Evolutionary conservation across 2,113 vertebrate species (phyloP).

Genomic region (Osmerus mordax): DNA sequence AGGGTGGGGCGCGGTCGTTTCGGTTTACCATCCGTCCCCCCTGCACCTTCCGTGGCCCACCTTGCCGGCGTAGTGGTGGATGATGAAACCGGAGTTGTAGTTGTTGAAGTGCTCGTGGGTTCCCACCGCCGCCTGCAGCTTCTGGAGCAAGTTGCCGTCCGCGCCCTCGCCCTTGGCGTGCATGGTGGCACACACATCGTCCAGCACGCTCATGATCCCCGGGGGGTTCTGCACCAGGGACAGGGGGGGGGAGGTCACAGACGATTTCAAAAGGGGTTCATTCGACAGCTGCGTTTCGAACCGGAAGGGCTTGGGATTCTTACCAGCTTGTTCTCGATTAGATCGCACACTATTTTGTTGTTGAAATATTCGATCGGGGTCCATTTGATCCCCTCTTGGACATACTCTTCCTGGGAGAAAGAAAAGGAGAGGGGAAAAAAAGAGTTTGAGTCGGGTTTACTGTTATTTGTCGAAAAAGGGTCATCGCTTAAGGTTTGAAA

Average conservation of each 20-base stretch:
- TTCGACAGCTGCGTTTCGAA: neutral
- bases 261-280: too few species aligned
- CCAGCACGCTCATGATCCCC: slow-evolving; percentile 94
- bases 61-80: slow-evolving; percentile 97
- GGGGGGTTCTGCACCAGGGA: slow-evolving; percentile 79
- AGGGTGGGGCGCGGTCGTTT: too few species aligned
- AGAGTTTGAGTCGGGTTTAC: neutral
- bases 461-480: too few species aligned
- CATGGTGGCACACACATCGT: slow-evolving; percentile 97
- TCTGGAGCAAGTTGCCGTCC: slow-evolving; percentile 89
- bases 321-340: slow-evolving; percentile 97
- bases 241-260: neutral
- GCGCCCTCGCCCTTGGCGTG: slow-evolving; percentile 91
- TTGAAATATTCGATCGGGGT: slow-evolving; percentile 96
- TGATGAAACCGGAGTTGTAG: slow-evolving; percentile 89
- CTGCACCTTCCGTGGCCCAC: slow-evolving; percentile 53
- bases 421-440: too few species aligned
- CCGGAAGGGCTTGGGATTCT: slow-evolving; percentile 41
- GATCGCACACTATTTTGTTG: slow-evolving; percentile 97
- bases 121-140: slow-evolving; percentile 88
- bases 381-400: slow-evolving; percentile 97
- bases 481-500: too few species aligned
- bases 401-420: slow-evolving; percentile 87
- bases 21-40: neutral
- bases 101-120: slow-evolving; percentile 95